Evolutionary conservation across 2,797 vertebrate species (phyloP), one percentile per base, ranked within the genome.

Genomic region (Nyctibius grandis): DNA sequence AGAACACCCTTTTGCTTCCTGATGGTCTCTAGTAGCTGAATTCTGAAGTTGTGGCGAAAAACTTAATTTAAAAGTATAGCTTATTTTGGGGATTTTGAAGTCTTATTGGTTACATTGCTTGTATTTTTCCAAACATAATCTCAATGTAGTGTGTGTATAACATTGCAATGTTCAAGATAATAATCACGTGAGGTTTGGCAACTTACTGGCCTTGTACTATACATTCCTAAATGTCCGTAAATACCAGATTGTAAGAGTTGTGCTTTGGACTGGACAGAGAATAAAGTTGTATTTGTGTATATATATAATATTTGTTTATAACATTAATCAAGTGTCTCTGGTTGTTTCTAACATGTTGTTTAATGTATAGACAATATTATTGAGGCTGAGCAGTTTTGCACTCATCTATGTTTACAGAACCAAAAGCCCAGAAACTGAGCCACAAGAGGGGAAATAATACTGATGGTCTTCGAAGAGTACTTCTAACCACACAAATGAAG

Each of bases 401-500:
- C 72, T 95, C 20, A 18, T 45, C 17, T 82, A 56, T 83, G 57
- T 98, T 94, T 95, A 53, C 97, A 96, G 98, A 98, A 93, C 94
- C 96, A 26, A 97, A 97, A 96, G 97, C 97, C 82, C 98, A 98
- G 95, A 99, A 98, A 96, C 96, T 98, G 84, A 98, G 97, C 96
- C 98, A 98, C 82, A 98, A 97, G 96, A 99, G 98, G 92, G 98
- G 97, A 89, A 97, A 82, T 93, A 98, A 98, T 92, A 94, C 97
- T 23, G 98, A 98, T 61, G 97, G 98, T 36, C 97, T 99, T 88
- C 98, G 98, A 95, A 98, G 99, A 98, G 98, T 98, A 45, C 98
- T 99, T 72, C 97, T 99, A 78, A 98, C 98, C 68, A 99, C 99
- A 85, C 99, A 99, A 97, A 97, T 99, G 91, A 99, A 99, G 99